phyloP scores from a whole-genome alignment of 2,113 vertebrate genomes.

The Poecile atricapillus region DNA sequence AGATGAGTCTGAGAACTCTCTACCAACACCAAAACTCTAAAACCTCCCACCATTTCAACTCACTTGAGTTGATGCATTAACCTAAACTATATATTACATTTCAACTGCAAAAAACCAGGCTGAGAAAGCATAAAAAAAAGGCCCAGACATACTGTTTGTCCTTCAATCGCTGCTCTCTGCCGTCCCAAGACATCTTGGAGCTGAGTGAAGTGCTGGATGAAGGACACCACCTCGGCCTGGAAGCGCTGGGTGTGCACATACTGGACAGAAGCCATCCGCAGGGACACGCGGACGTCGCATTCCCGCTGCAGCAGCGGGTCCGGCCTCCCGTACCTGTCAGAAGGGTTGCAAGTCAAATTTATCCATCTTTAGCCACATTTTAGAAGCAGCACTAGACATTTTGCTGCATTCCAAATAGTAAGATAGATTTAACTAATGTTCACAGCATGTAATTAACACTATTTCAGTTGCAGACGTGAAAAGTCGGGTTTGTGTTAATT shows the following conservation, averaged over 20 bases:
- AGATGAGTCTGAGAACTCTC: neutral
- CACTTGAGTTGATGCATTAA: neutral
- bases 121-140: neutral
- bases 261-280: constrained; percentile 94
- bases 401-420: neutral
- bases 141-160: constrained; percentile 83
- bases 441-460: neutral
- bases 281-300: constrained; percentile 83
- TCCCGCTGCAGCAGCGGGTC: constrained; percentile 82
- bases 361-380: accelerated
- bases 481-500: neutral
- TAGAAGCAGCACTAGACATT: neutral
- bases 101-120: neutral
- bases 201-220: constrained; percentile 96
- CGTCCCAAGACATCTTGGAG: constrained; percentile 92
- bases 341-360: accelerated
- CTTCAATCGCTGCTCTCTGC: constrained; percentile 92
- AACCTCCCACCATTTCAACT: neutral
- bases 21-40: neutral
- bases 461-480: neutral
- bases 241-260: constrained; percentile 98
- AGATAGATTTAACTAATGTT: neutral
- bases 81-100: neutral
- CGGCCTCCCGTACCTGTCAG: constrained; percentile 76
- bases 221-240: constrained; percentile 92